A percentile compares a stretch with the other conserved stretches of the same genome.
phyloP scores from a whole-genome alignment of 1,140 invertebrate genomes.

The Conus betulinus region DNA sequence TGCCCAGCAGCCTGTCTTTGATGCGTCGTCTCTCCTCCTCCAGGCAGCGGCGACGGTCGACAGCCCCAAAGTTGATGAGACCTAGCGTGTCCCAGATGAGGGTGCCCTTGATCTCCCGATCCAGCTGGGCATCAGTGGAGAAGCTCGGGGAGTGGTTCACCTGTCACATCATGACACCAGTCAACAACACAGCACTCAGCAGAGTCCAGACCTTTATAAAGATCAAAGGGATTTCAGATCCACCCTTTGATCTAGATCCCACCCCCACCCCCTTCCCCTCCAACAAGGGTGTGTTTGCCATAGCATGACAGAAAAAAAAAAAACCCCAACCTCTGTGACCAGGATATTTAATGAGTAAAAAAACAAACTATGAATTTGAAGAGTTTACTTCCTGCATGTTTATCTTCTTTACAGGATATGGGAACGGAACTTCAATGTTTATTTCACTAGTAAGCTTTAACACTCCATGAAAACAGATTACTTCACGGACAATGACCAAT shows the following conservation, averaged over 20 bases:
- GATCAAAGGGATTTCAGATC: neutral
- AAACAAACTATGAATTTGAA: too few species aligned
- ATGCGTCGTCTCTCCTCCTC: constrained; percentile 77
- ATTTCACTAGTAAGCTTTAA: too few species aligned
- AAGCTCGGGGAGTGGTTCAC: constrained; percentile 95
- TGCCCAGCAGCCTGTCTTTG: constrained; percentile 74
- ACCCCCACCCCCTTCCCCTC: neutral
- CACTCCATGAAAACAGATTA: too few species aligned
- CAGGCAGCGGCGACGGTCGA: constrained; percentile 85
- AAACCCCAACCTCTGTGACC: too few species aligned
- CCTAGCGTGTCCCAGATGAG: constrained; percentile 89
- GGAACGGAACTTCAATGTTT: too few species aligned
- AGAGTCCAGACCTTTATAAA: neutral
- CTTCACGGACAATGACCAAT: too few species aligned
- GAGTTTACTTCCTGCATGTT: too few species aligned
- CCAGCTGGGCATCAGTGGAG: constrained; percentile 88
- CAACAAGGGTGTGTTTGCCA: neutral
- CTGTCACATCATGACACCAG: constrained; percentile 49
- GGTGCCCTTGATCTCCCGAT: constrained; percentile 88
- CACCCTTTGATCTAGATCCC: neutral
- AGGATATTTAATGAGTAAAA: too few species aligned
- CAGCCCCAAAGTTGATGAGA: constrained; percentile 88
- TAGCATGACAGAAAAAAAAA: neutral
- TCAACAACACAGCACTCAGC: neutral
- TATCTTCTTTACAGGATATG: too few species aligned